phyloP scores from a whole-genome alignment of 2,888 invertebrate species.

The Oscheius onirici region DNA sequence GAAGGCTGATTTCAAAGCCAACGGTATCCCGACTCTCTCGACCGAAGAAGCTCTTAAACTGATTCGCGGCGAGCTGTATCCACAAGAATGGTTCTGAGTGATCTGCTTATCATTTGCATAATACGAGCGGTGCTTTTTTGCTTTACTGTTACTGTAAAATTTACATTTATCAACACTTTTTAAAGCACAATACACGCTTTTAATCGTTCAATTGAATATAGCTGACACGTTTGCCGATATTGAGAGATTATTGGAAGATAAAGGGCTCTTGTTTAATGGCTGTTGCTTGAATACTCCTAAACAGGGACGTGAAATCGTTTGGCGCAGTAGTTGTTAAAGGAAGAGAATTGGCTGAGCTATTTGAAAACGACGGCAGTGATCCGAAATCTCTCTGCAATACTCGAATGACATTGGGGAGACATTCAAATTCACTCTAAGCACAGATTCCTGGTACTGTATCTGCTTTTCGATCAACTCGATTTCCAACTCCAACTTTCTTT shows the following conservation, averaged over 20 bases:
- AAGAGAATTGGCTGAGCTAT: conserved; percentile 14
- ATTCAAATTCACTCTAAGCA: neutral
- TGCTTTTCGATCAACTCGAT: conserved; percentile 7
- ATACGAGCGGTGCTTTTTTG: no score
- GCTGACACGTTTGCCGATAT: conserved; percentile 4
- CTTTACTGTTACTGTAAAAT: no score
- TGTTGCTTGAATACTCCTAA: neutral
- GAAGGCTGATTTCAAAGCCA: neutral
- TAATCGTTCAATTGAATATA: neutral
- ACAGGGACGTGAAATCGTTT: conserved; percentile 1
- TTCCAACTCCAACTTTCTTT: conserved; percentile 4
- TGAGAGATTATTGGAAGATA: neutral
- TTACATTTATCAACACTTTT: no score
- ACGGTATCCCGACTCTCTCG: neutral
- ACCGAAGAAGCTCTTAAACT: neutral
- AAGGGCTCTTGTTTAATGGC: neutral
- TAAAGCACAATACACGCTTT: no score
- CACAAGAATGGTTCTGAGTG: neutral
- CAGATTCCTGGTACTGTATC: conserved; percentile 5
- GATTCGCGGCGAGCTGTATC: neutral
- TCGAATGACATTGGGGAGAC: neutral
- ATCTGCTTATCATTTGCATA: no score
- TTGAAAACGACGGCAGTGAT: conserved; percentile 3
- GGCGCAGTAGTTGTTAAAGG: neutral
- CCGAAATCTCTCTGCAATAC: neutral